Evolutionary conservation across 2,113 vertebrate species (phyloP).

Genomic region (Eonycteris spelaea): DNA sequence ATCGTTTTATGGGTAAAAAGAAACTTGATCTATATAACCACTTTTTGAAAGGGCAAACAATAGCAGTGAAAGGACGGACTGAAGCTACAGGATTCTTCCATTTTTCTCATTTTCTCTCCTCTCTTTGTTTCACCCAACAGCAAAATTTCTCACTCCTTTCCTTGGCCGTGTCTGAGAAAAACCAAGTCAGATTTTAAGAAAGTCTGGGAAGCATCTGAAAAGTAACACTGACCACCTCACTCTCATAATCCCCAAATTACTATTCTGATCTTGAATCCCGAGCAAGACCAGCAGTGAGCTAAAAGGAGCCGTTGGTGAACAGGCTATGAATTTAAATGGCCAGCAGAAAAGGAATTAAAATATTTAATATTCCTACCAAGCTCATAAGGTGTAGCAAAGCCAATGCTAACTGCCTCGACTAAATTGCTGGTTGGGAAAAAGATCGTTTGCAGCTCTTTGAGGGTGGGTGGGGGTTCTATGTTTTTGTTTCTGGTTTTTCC

Average conservation of each 20-base stretch:
- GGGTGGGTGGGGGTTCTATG: background rate
- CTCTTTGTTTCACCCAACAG: background rate
- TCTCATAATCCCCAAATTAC: conserved; percentile 65
- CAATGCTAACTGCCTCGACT: background rate
- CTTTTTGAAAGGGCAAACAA: conserved; percentile 19
- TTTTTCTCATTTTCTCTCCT: background rate
- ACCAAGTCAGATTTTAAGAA: conserved; percentile 44
- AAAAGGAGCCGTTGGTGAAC: conserved; percentile 27
- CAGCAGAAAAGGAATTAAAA: conserved; percentile 32
- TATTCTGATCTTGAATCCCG: conserved; percentile 68
- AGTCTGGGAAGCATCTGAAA: conserved; percentile 57
- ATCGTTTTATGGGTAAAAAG: background rate
- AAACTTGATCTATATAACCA: background rate
- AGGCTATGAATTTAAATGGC: background rate
- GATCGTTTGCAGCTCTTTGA: background rate
- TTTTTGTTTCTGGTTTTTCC: conserved; percentile 35
- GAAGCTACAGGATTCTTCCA: background rate
- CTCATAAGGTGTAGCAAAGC: background rate
- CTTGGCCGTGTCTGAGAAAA: conserved; percentile 21
- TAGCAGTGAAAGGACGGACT: background rate
- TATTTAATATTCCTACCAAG: background rate
- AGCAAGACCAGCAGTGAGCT: conserved; percentile 29
- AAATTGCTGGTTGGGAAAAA: conserved; percentile 38
- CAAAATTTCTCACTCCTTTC: background rate
- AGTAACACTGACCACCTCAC: conserved; percentile 10